Evolutionary conservation across 1,140 invertebrate species (phyloP), one percentile per base, ranked within the genome.

Genomic region (Neodiprion fabricii): DNA sequence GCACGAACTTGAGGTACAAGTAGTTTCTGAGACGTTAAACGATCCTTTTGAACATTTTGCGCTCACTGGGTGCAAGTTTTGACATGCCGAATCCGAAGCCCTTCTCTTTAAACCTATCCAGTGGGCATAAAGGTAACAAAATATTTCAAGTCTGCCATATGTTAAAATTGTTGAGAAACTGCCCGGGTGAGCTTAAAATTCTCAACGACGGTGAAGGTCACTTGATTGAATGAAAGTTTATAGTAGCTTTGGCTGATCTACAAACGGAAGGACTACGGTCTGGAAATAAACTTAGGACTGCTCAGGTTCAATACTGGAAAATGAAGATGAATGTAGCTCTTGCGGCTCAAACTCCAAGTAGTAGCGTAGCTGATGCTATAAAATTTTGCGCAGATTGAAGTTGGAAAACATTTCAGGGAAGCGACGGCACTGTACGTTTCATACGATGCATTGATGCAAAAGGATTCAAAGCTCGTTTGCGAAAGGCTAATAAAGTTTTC

Each of bases 221-320:
- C 7, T 14, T 10, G 67, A 82, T 82, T 65, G 8, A 47, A n/a
- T 83, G 78, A 50, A 48, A 79, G 11, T 83, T 65, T 74, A 50
- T 83, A 9, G 68, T 75, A 75, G 23, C 77, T 72, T 72, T 83
- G 68, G 71, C 80, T 74, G 61, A 67, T 17, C 9, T 82, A 12
- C 82, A 83, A 72, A 72, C 79, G 10, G 40, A 78, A 75, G 77
- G 79, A 17, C 78, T 83, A 65, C 80, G 76, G 61, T 53, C 80
- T 12, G 76, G 73, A 3, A 83, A 83, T 75, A 76, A 77, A 65
- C 53, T 83, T 48, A 40, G 48, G 48, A 77, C 21, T 87, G 84
- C 67, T 85, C 86, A 72, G 83, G 86, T 79, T 67, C 87, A 10
- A 87, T 87, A 81, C 77, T 85, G 70, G 74, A 21, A 3, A 79